These are phyloP conservation scores for Axea sp. DNA, from an alignment of 2,888 invertebrate species.

Conservation along the genomic window DNA sequence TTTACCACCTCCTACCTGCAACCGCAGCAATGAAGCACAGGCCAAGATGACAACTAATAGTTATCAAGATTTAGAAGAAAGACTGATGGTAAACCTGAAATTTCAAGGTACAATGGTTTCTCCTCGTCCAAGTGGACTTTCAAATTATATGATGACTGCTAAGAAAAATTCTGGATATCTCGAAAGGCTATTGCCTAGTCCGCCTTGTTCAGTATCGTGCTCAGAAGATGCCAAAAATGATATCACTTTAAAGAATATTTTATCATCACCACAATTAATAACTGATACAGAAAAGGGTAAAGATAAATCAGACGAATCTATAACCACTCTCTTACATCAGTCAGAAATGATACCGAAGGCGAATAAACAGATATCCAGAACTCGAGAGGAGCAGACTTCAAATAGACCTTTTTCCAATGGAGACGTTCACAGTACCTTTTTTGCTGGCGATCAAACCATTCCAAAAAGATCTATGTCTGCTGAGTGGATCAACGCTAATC, in stretches of 20 bases:
- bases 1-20: slow-evolving; percentile 52
- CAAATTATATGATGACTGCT: slow-evolving; percentile 73
- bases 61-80: slow-evolving; percentile 48
- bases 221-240: slow-evolving; percentile 86
- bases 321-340: not conserved
- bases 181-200: slow-evolving; percentile 85
- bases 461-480: slow-evolving; percentile 66
- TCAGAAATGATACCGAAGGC: slow-evolving; percentile 6
- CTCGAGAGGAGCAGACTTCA: slow-evolving; percentile 22
- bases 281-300: slow-evolving; percentile 64
- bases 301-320: slow-evolving; percentile 46
- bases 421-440: slow-evolving; percentile 64
- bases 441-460: slow-evolving; percentile 58
- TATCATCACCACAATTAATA: slow-evolving; percentile 64
- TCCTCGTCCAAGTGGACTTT: slow-evolving; percentile 86
- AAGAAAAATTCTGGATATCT: slow-evolving; percentile 78
- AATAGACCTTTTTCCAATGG: slow-evolving; percentile 55
- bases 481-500: slow-evolving; percentile 61
- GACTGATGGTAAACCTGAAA: slow-evolving; percentile 44
- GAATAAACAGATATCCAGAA: slow-evolving; percentile 12
- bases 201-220: slow-evolving; percentile 84
- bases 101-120: slow-evolving; percentile 79
- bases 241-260: slow-evolving; percentile 68
- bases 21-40: slow-evolving; percentile 70
- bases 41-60: slow-evolving; percentile 63